These are phyloP conservation scores for Planiliza haematocheilus DNA, from an alignment of 2,113 vertebrate species.

Conservation along the genomic window DNA sequence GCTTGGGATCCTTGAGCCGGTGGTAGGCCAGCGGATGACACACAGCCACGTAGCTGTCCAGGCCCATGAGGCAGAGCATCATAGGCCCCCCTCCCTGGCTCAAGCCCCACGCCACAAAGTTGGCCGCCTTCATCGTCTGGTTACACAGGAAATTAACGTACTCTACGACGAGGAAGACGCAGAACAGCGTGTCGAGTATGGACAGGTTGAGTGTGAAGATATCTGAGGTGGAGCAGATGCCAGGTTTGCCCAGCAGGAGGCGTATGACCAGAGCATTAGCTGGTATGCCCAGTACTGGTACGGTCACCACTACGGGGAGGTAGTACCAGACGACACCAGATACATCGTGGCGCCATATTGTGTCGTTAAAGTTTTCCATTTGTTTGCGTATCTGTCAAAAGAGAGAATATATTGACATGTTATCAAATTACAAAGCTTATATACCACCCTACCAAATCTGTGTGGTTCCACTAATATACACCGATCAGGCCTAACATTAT, in stretches of 20 bases:
- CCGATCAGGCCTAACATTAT: too few relatives aligned
- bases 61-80: neutral
- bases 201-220: neutral
- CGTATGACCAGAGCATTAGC: neutral
- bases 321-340: neutral
- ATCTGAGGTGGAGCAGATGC: conserved; percentile 5
- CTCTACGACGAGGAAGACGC: neutral
- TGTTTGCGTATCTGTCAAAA: conserved; percentile 2
- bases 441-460: too few relatives aligned
- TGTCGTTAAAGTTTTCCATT: neutral
- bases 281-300: neutral
- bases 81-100: neutral
- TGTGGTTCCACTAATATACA: too few relatives aligned
- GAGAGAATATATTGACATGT: too few relatives aligned
- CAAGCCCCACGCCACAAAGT: neutral
- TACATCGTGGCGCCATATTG: accelerated
- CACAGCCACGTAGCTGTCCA: neutral
- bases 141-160: neutral
- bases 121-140: neutral
- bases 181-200: neutral
- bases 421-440: too few relatives aligned
- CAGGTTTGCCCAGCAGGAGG: neutral
- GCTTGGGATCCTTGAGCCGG: neutral
- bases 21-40: conserved; percentile 2
- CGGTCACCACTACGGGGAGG: neutral